Evolutionary conservation across 2,797 vertebrate species (phyloP).

Genomic region (Tapera naevia): DNA sequence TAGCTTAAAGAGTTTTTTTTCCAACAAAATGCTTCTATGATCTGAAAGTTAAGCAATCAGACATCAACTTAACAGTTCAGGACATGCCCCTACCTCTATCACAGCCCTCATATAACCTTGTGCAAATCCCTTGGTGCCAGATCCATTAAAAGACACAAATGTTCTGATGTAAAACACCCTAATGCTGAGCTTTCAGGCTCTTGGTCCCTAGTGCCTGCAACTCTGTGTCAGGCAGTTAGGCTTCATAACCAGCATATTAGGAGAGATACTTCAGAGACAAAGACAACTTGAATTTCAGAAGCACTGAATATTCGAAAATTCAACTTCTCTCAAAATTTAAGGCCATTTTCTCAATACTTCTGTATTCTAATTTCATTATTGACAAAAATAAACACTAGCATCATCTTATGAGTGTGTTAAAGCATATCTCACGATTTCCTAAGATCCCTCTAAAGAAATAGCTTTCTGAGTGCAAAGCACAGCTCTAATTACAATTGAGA

Average conservation of each 20-base stretch:
- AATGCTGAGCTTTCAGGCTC: background rate
- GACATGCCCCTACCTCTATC: background rate
- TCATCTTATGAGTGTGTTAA: background rate
- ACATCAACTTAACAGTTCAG: background rate
- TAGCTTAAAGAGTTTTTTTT: too few relatives aligned
- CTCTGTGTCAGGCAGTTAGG: background rate
- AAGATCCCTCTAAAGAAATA: background rate
- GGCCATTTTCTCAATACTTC: background rate
- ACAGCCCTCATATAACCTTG: background rate
- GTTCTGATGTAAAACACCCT: background rate
- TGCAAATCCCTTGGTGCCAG: background rate
- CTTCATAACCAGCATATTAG: background rate
- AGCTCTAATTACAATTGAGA: background rate
- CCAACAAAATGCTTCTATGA: too few relatives aligned
- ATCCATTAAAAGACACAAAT: background rate
- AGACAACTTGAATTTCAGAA: background rate
- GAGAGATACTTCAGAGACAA: background rate
- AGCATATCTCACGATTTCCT: background rate
- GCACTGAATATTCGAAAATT: background rate
- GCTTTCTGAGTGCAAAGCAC: background rate
- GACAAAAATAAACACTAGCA: background rate
- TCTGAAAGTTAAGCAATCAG: background rate
- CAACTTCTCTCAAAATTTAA: background rate
- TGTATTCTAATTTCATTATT: background rate
- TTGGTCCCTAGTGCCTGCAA: background rate